These are phyloP conservation scores for Drosophila neocordata DNA, from an alignment of 1,140 invertebrate species.

Conservation along the genomic window DNA sequence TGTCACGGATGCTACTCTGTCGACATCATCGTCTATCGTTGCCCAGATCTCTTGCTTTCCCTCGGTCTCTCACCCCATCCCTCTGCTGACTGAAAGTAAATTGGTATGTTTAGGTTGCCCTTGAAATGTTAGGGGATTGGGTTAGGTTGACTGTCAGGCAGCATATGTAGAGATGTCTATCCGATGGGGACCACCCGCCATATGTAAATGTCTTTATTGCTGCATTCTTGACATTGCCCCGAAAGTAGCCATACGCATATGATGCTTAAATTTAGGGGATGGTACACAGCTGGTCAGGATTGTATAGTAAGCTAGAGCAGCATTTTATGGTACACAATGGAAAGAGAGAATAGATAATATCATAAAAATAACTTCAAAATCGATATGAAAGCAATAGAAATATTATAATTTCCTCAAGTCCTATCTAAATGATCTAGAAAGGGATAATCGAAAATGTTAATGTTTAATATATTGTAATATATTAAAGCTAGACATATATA, in stretches of 20 bases:
- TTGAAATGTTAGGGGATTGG: constrained; percentile 33
- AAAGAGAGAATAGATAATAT: not conserved
- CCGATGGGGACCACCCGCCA: constrained; percentile 29
- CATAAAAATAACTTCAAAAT: not conserved
- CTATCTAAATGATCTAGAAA: not conserved
- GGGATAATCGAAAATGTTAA: no score
- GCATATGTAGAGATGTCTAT: constrained; percentile 19
- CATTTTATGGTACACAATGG: not conserved
- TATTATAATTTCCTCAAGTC: not conserved
- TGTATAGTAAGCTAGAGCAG: not conserved
- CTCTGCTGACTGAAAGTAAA: constrained; percentile 43
- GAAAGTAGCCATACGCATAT: constrained; percentile 27
- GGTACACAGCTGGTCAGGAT: constrained; percentile 35
- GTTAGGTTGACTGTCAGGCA: constrained; percentile 3
- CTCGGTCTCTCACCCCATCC: not conserved
- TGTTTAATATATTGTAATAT: no score
- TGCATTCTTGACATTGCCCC: constrained; percentile 35
- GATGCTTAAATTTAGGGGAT: constrained; percentile 33
- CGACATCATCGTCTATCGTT: constrained; percentile 39
- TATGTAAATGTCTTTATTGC: constrained; percentile 69
- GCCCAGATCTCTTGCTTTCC: constrained; percentile 49
- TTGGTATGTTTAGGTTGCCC: constrained; percentile 64
- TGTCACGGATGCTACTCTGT: constrained; percentile 28
- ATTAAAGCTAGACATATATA: no score
- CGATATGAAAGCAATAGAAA: not conserved